These are phyloP conservation scores for Sympetrum striolatum DNA, from an alignment of 2,888 invertebrate species.

Conservation along the genomic window DNA sequence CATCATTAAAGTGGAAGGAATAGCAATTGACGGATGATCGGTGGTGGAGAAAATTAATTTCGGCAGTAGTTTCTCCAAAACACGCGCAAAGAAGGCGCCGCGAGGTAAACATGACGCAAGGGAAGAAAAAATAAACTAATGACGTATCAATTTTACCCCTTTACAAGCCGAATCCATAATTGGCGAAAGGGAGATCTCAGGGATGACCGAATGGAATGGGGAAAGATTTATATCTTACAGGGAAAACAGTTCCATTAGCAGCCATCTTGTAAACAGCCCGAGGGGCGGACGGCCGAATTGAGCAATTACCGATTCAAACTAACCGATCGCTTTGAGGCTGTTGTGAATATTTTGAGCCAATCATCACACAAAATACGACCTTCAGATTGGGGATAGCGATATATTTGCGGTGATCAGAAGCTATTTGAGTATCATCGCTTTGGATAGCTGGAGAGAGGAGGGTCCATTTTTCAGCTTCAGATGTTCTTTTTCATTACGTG, in stretches of 20 bases:
- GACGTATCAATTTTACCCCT: neutral
- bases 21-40: neutral
- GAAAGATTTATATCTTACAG: neutral
- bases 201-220: neutral
- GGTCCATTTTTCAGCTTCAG: too few relatives aligned
- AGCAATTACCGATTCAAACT: neutral
- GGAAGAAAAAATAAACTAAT: neutral
- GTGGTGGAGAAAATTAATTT: neutral
- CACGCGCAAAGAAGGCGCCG: neutral
- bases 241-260: neutral
- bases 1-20: too few relatives aligned
- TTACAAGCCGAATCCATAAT: neutral
- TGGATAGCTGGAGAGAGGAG: too few relatives aligned
- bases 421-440: too few relatives aligned
- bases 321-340: neutral
- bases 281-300: neutral
- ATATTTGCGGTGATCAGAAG: too few relatives aligned
- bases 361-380: neutral
- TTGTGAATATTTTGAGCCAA: neutral
- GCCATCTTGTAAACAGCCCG: neutral
- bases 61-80: neutral
- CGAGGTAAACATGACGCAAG: neutral
- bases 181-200: neutral
- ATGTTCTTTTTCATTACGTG: too few relatives aligned
- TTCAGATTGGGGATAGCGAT: neutral